Evolutionary conservation across 2,113 vertebrate genomes (phyloP), one percentile per base, ranked within the genome.

Genomic region (Todiramphus chloris): DNA sequence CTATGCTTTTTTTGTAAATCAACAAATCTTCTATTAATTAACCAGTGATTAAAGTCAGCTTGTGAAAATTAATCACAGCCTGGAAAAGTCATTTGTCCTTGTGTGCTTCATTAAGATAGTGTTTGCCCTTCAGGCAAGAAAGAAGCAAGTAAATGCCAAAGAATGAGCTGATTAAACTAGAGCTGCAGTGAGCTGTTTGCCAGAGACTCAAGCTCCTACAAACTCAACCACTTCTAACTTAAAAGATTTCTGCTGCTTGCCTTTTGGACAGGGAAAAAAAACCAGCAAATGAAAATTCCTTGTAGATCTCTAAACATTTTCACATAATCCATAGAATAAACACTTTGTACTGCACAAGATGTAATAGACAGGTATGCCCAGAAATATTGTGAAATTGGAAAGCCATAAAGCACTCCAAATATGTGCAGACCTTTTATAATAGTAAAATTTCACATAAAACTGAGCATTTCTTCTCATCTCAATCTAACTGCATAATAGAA

Each of bases 1-100:
- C 97, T 96, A 84, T 96, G 90, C 62, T 98, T 98, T 98, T 98
- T 98, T 98, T 97, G 95, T 98, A 98, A 98, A 98, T 97, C 96
- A 95, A 97, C 96, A 97, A 98, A 98, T 98, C 98, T 98, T 98
- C 98, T 98, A 98, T 99, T 99, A 99, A 99, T 99, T 99, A 99
- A 98, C 96, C 95, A 97, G 98, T 98, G 98, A 98, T 99, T 99
- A 99, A 98, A 98, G 98, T 98, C 97, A 98, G 97, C 97, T 97
- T 98, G 97, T 97, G 97, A 98, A 97, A 98, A 98, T 98, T 98
- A 98, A 98, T 98, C 98, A 97, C 97, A 98, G 98, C 97, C 98
- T 86, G 90, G 96, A 98, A 98, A 98, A 97, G 94, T 94, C 77
- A 97, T 97, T 96, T 96, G 98, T 98, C 98, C 98, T 98, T 99